Evolutionary conservation across 1,140 invertebrate genomes (phyloP), one percentile per base, ranked within the genome.

Genomic region (Pachypeltis micranthus): DNA sequence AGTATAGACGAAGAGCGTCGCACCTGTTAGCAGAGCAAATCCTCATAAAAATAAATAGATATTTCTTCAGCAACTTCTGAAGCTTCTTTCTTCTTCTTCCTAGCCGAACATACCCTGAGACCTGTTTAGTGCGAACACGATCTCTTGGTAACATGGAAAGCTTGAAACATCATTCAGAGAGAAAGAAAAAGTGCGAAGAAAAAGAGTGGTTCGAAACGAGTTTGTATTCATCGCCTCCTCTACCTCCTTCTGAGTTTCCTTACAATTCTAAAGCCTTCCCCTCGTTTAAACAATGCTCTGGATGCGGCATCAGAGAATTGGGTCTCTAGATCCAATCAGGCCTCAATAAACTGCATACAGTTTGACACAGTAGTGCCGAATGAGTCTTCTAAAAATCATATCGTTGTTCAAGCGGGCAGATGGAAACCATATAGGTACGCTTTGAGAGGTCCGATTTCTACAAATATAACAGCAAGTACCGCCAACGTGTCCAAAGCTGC

Each of bases 361-460:
- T 69, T 66, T 65, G 56, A 66, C 51, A 69, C 66, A 59, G 68
- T 81, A 67, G 81, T 89, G 39, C 79, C 83, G 4, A 77, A 84
- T 65, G 84, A 86, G 67, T 85, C 84, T 10, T 85, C 87, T 0
- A 86, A 86, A 70, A 90, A 87, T 72, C 82, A 88, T 69, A 91
- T 87, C 0, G 80, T 93, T 0, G 88, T 93, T 19, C 86, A 91
- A 69, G 83, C 87, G 29, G 90, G 89, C 24, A 90, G 89, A 65
- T 92, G 88, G 76, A 90, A 92, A 70, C 91, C 91, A 0, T 95
- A 94, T 71, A 84, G 90, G 68, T 92, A 96, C 93, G 93, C 14
- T 97, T 94, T 75, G 92, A 96, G 78, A 93, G 95, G 87, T 87
- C 91, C 0, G 93, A 97, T 74, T 96, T 95, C 76, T 97, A 96